These are phyloP conservation scores for Pseudorhombus dupliciocellatus DNA, from an alignment of 2,113 vertebrate genomes.

Conservation along the genomic window DNA sequence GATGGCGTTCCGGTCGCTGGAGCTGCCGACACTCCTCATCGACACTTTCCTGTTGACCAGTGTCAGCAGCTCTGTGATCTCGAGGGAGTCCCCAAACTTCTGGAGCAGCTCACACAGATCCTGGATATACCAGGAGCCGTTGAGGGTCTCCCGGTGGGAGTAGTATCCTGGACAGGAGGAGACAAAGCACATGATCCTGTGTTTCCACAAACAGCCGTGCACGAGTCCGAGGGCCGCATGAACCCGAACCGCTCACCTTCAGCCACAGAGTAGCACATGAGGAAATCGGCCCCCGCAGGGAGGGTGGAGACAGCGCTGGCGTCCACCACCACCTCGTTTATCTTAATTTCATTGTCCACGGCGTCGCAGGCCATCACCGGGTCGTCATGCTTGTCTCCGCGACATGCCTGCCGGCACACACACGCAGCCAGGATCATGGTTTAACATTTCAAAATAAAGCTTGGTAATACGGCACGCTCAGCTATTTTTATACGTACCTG, in stretches of 20 bases:
- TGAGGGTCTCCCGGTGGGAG: conserved; percentile 89
- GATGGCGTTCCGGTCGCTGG: conserved; percentile 73
- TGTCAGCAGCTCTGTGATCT: conserved; percentile 94
- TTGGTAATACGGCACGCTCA: neutral
- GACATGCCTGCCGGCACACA: conserved; percentile 85
- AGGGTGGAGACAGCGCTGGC: conserved; percentile 85
- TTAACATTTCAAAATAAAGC: neutral
- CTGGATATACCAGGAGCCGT: conserved; percentile 97
- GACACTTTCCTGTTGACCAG: conserved; percentile 95
- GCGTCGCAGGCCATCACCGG: conserved; percentile 82
- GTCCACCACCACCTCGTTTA: conserved; percentile 85
- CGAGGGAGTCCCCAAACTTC: conserved; percentile 82
- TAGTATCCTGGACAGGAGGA: conserved; percentile 87
- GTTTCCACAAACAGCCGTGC: neutral
- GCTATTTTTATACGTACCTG: conserved; percentile 81
- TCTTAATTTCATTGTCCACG: conserved; percentile 66
- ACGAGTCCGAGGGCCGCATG: neutral
- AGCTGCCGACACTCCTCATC: conserved; percentile 80
- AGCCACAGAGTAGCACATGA: conserved; percentile 98
- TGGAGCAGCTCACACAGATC: conserved; percentile 89
- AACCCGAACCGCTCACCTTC: conserved; percentile 81
- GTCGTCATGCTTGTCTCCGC: conserved; percentile 88
- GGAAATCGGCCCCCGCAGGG: conserved; percentile 93
- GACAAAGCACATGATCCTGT: too few species aligned
- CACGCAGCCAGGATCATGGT: neutral